phyloP scores from a whole-genome alignment of 2,113 vertebrate genomes.

The Rhea pennata region DNA sequence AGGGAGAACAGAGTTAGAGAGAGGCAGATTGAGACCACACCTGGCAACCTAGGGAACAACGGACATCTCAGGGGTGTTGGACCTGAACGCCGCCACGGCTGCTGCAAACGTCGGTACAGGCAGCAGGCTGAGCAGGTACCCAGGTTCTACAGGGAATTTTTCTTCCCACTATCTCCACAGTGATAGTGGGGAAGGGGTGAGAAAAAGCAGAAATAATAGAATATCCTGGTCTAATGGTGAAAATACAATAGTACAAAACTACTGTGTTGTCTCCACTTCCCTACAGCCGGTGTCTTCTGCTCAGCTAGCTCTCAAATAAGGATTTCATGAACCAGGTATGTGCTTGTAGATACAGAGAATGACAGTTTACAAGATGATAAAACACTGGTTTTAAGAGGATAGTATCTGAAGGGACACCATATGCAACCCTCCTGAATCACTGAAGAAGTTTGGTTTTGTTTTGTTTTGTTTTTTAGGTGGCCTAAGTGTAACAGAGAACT shows the following conservation, averaged over 20 bases:
- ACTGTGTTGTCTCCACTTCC: neutral
- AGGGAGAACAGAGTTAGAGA: neutral
- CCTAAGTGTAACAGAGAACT: neutral
- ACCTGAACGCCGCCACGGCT: neutral
- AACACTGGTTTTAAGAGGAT: neutral
- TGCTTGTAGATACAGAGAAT: neutral
- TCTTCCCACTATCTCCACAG: neutral
- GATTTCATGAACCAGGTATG: neutral
- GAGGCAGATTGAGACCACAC: neutral
- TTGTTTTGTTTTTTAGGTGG: neutral
- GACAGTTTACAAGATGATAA: neutral
- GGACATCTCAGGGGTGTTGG: neutral
- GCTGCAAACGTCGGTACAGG: neutral
- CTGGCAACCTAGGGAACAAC: neutral
- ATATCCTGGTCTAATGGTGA: fast-evolving
- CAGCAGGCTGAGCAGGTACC: neutral
- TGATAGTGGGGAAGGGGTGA: too few species aligned
- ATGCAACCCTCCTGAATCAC: neutral
- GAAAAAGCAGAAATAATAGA: neutral
- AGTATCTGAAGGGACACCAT: neutral
- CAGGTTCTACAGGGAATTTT: neutral
- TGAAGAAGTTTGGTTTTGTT: too few species aligned
- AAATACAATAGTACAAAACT: fast-evolving
- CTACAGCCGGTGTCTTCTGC: neutral
- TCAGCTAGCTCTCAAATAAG: neutral